A percentile compares a stretch with the other conserved stretches of the same genome.
These are phyloP conservation scores for Tortricodes alternella DNA, from an alignment of 2,888 invertebrate genomes.

Conservation along the genomic window DNA sequence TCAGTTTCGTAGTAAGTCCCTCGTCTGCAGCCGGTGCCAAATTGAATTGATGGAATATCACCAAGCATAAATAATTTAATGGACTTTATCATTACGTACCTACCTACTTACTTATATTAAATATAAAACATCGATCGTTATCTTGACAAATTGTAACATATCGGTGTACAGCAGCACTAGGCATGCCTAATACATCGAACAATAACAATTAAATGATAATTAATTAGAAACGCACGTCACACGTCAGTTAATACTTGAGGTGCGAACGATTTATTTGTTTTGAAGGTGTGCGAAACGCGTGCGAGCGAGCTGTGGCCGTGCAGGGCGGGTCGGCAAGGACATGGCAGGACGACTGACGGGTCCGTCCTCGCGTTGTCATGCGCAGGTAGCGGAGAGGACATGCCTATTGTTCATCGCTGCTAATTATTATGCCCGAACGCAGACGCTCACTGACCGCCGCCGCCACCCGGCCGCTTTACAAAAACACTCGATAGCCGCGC, in stretches of 20 bases:
- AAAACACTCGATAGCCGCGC: slow-evolving; percentile 48
- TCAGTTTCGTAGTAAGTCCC: background rate
- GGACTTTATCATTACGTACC: background rate
- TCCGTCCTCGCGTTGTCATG: slow-evolving; percentile 74
- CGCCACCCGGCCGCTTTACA: slow-evolving; percentile 53
- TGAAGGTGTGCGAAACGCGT: slow-evolving; percentile 38
- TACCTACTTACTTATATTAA: background rate
- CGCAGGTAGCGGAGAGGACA: slow-evolving; percentile 80
- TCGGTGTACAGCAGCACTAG: background rate
- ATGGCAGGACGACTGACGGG: slow-evolving; percentile 66
- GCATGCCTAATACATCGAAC: background rate
- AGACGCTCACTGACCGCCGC: slow-evolving; percentile 55
- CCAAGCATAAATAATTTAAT: background rate
- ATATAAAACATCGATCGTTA: slow-evolving; percentile 8
- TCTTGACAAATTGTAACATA: slow-evolving; percentile 14
- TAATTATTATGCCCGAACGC: slow-evolving; percentile 79
- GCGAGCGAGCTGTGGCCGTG: slow-evolving; percentile 52
- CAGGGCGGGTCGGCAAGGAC: slow-evolving; percentile 66
- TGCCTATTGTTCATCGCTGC: slow-evolving; percentile 80
- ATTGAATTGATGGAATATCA: background rate
- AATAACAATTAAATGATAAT: slow-evolving; percentile 16
- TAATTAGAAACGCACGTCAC: slow-evolving; percentile 14
- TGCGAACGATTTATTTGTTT: slow-evolving; percentile 27
- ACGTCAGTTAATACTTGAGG: slow-evolving; percentile 2
- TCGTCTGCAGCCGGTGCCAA: too few relatives aligned